Evolutionary conservation across 2,113 vertebrate species (phyloP).

Genomic region (Dendrocopos noguchii): DNA sequence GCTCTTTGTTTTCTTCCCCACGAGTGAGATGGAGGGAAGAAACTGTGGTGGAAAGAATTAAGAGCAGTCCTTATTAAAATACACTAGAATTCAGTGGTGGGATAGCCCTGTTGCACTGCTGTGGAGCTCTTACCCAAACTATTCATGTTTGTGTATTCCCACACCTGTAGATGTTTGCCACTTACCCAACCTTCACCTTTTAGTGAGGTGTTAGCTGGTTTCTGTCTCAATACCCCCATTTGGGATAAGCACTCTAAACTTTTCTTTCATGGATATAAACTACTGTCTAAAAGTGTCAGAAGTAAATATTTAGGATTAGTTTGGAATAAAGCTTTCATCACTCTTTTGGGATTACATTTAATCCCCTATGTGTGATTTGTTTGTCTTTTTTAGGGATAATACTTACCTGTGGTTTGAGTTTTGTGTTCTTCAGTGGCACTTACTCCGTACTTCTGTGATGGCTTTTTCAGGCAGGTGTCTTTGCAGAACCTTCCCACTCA

Average conservation of each 20-base stretch:
- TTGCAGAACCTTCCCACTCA: not conserved
- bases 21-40: not conserved
- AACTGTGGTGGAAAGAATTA: not conserved
- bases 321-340: not conserved
- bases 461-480: not conserved
- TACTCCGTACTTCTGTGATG: not conserved
- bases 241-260: not conserved
- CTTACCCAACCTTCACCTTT: not conserved
- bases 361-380: not conserved
- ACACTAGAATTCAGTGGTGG: not conserved
- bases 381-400: not conserved
- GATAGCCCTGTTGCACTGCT: not conserved
- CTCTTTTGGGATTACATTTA: not conserved
- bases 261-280: not conserved
- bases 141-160: not conserved
- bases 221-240: not conserved
- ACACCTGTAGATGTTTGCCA: not conserved
- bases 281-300: not conserved
- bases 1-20: not conserved
- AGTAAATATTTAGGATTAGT: not conserved
- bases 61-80: not conserved
- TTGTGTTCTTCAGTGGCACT: not conserved
- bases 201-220: not conserved
- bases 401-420: not conserved
- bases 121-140: fast-evolving